Base-by-base conservation (phyloP, 2,113 vertebrate species). In the Smithornis capensis region DNA sequence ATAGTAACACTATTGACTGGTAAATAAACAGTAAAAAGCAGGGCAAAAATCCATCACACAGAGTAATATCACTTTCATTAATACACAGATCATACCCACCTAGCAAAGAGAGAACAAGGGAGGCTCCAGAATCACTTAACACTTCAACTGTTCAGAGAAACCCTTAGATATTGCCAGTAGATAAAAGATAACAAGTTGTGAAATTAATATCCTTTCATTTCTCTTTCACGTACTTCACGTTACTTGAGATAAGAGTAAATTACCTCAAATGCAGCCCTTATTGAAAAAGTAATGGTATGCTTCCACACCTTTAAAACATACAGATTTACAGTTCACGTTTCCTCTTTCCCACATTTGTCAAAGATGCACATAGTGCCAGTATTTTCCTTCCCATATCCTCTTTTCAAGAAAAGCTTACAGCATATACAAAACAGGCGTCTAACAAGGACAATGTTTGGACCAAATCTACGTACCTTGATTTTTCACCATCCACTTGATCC, bases 21-120 rank as follows among this genome's bases (percentile, higher is more conserved):
- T 59, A 95, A 94, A 91, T 64, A 94, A 93, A 82, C 19, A 77
- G 49, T 22, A 52, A 70, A 87, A 67, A 83, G 27, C 42, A 87
- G 10, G 65, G 45, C 37, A 86, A 71, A 94, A 91, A 85, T 71
- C 42, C 57, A 76, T 71, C 53, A 38, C 38, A 56, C 42, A 71
- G 44, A 40, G 57, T 69, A 88, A 81, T 52, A 75, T 18, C 40
- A 12, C 25, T 56, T 59, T 95, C 64, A 88, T 84, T 91, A 90
- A 87, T 77, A 90, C 70, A 83, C 24, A 83, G 40, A 85, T 47
- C 79, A 45, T 49, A 87, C 62, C 68, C 69, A 92, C 42, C 68
- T 73, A 70, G 53, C 47, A 92, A 84, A 91, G 9, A 75, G 38
- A 78, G 47, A 88, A 69, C 25, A 73, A 71, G 14, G 33, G 57